These are phyloP conservation scores for Lasioglossum marginatum DNA, from an alignment of 2,888 invertebrate genomes.

Conservation along the genomic window DNA sequence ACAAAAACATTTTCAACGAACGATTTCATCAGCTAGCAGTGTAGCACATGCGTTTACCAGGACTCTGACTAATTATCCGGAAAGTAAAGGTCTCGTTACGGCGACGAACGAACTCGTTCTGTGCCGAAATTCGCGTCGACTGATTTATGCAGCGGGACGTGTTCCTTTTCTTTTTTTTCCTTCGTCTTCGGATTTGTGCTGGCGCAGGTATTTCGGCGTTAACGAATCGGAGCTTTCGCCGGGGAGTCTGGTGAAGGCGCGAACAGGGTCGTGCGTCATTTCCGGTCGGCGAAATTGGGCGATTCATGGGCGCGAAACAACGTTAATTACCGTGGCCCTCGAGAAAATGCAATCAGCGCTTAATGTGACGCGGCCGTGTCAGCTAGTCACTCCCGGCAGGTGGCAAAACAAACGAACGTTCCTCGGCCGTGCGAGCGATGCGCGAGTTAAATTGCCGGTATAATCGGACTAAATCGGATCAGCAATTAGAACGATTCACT, in stretches of 20 bases:
- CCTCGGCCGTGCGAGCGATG: slow-evolving; percentile 1
- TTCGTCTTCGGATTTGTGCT: neutral
- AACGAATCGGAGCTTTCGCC: neutral
- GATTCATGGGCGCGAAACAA: slow-evolving; percentile 49
- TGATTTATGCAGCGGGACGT: slow-evolving; percentile 8
- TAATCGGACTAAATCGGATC: slow-evolving; percentile 60
- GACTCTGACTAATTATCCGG: neutral
- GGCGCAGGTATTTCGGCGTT: neutral
- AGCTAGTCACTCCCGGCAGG: slow-evolving; percentile 57
- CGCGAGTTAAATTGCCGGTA: slow-evolving; percentile 45
- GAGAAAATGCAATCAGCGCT: slow-evolving; percentile 71
- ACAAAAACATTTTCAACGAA: neutral
- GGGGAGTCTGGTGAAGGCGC: neutral
- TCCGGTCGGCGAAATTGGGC: slow-evolving; percentile 32
- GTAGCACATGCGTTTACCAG: neutral
- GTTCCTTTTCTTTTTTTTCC: neutral
- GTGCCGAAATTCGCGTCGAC: neutral
- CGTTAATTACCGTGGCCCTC: slow-evolving; percentile 61
- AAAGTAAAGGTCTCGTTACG: neutral
- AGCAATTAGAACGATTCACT: slow-evolving; percentile 50
- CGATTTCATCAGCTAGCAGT: neutral
- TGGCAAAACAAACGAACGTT: slow-evolving; percentile 67
- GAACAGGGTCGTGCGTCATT: neutral
- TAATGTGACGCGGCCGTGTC: slow-evolving; percentile 49
- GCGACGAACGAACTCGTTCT: neutral